Base-by-base conservation (phyloP, 1,140 invertebrate species). In the Bradynema listronoti region DNA sequence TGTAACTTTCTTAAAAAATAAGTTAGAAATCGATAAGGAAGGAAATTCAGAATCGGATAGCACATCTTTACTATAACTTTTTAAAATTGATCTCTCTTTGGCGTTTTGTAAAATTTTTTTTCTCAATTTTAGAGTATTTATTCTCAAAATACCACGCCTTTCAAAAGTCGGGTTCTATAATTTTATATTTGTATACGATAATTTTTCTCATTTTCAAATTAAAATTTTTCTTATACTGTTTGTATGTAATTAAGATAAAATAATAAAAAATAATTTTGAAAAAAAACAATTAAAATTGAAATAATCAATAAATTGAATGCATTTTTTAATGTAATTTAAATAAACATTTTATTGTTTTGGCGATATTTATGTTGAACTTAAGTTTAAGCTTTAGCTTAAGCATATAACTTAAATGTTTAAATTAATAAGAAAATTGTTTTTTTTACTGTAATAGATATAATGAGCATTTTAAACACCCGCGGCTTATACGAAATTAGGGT, bases 201-300 rank as follows among this genome's bases (percentile, higher is more conserved):
- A 27, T 46, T 16, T 14, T 46, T 46, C 4, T 24, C 16, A 14
- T 46, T 46, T 46, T 46, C 25, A 27, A 46, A 27, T 29, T 4
- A 4, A 27, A 46, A 46, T 46, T 25, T 46, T 27, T 24, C 11
- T 29, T 46, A 3, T 46, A 2, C 2, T 27, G 16, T 11, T 46
- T 29, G 24, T 14, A 22, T 29, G 24, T 29, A 24, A n/a, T 14
- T 27, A 24, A 46, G 9, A 46, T 27, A 24, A 46, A 45, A 45
- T 9, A 4, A 45, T 11, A 45, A n/a, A 45, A 46, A 46, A 46
- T 46, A 9, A 25, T 45, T 45, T 45, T 45, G 25, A 46, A 46
- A 29, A 46, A 29, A 2, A n/a, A 14, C 24, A 11, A 46, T 25
- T n/a, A 46, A 46, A 29, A 22, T 24, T 14, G 22, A 46, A 46